Conservation (phyloP, 2,113 vertebrate species). For the Spheniscus mendiculus region DNA sequence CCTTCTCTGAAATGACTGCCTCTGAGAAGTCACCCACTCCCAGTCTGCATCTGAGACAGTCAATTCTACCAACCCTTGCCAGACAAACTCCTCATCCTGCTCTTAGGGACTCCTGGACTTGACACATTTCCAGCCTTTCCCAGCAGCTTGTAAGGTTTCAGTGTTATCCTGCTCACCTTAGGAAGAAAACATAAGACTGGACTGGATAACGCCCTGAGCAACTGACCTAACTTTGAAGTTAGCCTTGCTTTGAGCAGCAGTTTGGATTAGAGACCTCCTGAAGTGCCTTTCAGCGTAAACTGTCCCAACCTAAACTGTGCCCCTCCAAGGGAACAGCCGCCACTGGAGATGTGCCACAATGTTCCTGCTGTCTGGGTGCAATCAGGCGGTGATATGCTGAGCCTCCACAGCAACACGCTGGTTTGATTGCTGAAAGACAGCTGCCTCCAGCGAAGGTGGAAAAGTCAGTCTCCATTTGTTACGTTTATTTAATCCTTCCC, state of each 20-base stretch:
- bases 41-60: background rate
- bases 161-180: background rate
- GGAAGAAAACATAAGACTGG: background rate
- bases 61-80: background rate
- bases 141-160: background rate
- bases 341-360: background rate
- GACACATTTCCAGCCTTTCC: background rate
- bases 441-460: conserved; percentile 20
- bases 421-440: conserved; percentile 2
- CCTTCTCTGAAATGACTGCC: background rate
- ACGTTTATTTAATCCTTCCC: conserved; percentile 31
- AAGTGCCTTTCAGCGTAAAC: background rate
- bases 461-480: background rate
- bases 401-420: background rate
- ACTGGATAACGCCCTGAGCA: background rate
- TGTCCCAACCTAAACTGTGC: background rate
- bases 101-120: background rate
- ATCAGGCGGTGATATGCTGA: background rate
- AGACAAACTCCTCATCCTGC: background rate
- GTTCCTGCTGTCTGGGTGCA: background rate
- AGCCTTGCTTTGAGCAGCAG: background rate
- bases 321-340: background rate
- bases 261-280: background rate
- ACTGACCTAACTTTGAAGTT: background rate
- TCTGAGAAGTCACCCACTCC: background rate